A percentile compares a stretch with the other conserved stretches of the same genome.
phyloP scores from a whole-genome alignment of 2,888 invertebrate species.

The Amblyjoppa proteus region DNA sequence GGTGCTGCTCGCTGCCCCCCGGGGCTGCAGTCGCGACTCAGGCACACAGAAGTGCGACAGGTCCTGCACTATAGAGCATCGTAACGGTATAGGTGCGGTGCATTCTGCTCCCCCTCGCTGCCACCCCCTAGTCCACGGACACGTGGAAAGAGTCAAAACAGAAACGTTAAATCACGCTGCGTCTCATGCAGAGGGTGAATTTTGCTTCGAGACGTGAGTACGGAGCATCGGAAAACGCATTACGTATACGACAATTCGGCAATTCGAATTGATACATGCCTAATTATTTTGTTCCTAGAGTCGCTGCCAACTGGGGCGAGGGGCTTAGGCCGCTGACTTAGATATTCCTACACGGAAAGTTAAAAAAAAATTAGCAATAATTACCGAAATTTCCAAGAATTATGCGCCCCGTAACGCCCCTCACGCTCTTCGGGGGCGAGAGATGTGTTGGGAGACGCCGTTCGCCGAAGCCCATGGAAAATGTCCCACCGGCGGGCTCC shows the following conservation, averaged over 20 bases:
- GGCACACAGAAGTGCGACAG: slow-evolving; percentile 52
- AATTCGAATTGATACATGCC: not conserved
- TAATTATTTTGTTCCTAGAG: not conserved
- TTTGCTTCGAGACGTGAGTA: slow-evolving; percentile 59
- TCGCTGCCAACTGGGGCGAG: not conserved
- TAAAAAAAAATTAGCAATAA: too few species aligned
- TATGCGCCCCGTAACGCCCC: too few species aligned
- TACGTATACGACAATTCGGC: not conserved
- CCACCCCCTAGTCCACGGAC: slow-evolving; percentile 17
- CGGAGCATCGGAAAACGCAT: not conserved
- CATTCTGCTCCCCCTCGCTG: slow-evolving; percentile 21
- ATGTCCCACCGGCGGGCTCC: too few species aligned
- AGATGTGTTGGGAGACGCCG: too few species aligned
- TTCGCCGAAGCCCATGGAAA: too few species aligned
- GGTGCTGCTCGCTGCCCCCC: slow-evolving; percentile 46
- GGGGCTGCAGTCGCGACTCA: slow-evolving; percentile 53
- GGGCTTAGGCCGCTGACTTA: not conserved
- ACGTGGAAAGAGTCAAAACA: slow-evolving; percentile 71
- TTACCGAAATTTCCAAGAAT: too few species aligned
- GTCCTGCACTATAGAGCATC: slow-evolving; percentile 21
- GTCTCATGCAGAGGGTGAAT: slow-evolving; percentile 67
- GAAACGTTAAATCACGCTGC: slow-evolving; percentile 76
- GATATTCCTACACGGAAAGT: not conserved
- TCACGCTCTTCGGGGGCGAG: too few species aligned
- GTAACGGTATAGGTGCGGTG: slow-evolving; percentile 22